A percentile compares a stretch with the other conserved stretches of the same genome.
Evolutionary conservation across 2,888 invertebrate genomes (phyloP).

Genomic region (Dermolepida albohirtum): DNA sequence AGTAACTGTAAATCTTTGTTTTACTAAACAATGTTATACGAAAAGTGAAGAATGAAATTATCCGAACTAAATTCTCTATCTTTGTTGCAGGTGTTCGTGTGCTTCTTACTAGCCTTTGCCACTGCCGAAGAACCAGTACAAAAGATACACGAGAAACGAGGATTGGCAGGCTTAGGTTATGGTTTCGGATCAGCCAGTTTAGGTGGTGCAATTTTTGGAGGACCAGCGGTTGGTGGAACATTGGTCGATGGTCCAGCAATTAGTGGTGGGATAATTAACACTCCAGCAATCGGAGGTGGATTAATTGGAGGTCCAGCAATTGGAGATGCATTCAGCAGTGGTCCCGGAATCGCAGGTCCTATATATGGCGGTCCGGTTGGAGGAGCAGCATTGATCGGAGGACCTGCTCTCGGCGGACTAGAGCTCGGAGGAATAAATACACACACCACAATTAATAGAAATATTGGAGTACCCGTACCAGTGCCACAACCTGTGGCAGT

Average conservation of each 20-base stretch:
- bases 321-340: constrained; percentile 28
- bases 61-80: background rate
- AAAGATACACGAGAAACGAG: constrained; percentile 59
- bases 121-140: constrained; percentile 50
- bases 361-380: constrained; percentile 25
- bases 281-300: constrained; percentile 42
- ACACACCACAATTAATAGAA: constrained; percentile 66
- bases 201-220: constrained; percentile 38
- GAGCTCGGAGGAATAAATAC: constrained; percentile 53
- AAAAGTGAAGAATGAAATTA: no score
- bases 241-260: constrained; percentile 42
- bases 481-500: constrained; percentile 69
- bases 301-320: constrained; percentile 41
- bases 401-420: constrained; percentile 43
- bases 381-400: constrained; percentile 46
- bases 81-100: constrained; percentile 46
- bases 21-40: no score
- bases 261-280: constrained; percentile 41
- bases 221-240: constrained; percentile 35
- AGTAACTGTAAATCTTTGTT: no score
- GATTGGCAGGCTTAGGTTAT: constrained; percentile 52
- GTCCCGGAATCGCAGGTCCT: constrained; percentile 39
- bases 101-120: constrained; percentile 40
- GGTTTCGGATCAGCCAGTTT: constrained; percentile 36
- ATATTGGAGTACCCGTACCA: constrained; percentile 66